These are phyloP conservation scores for Puma concolor DNA, from an alignment of 2,113 vertebrate genomes.

Conservation along the genomic window DNA sequence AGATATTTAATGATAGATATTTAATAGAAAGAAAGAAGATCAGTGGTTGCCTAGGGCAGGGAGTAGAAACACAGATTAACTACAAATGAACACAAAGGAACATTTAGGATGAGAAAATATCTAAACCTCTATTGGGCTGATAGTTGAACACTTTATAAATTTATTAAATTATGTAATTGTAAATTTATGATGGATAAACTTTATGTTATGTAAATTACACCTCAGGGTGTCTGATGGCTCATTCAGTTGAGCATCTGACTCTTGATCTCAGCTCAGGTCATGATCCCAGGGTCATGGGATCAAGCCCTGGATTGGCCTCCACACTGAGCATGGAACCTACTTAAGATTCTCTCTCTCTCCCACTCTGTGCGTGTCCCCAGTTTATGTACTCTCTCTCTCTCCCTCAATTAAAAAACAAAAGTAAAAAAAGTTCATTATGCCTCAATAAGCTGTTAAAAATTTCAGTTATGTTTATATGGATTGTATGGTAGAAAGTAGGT, in stretches of 20 bases:
- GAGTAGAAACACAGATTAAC: not conserved
- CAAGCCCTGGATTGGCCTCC: not conserved
- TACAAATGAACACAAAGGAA: not conserved
- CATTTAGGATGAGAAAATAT: not conserved
- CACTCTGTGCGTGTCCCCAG: not conserved
- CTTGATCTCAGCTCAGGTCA: not conserved
- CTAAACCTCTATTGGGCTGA: not conserved
- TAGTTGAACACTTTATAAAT: not conserved
- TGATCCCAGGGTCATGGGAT: not conserved
- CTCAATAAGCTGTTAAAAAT: not conserved
- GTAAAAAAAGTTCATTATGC: not conserved
- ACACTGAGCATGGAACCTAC: not conserved
- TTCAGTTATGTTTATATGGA: fast-evolving
- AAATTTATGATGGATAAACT: not conserved
- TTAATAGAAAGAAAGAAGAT: not conserved
- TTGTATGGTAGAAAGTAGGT: not conserved
- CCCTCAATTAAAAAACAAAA: not conserved
- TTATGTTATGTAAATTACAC: not conserved
- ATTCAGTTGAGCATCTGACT: not conserved
- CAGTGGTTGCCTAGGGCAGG: not conserved
- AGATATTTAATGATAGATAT: no score
- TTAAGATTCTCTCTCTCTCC: not conserved
- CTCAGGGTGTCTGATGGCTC: not conserved
- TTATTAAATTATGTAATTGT: not conserved
- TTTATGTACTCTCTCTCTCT: not conserved